Percentiles rank a stretch among this genome's conserved stretches.
These are phyloP conservation scores for Poeciliopsis gracilis DNA, from an alignment of 2,797 vertebrate species.

Conservation along the genomic window DNA sequence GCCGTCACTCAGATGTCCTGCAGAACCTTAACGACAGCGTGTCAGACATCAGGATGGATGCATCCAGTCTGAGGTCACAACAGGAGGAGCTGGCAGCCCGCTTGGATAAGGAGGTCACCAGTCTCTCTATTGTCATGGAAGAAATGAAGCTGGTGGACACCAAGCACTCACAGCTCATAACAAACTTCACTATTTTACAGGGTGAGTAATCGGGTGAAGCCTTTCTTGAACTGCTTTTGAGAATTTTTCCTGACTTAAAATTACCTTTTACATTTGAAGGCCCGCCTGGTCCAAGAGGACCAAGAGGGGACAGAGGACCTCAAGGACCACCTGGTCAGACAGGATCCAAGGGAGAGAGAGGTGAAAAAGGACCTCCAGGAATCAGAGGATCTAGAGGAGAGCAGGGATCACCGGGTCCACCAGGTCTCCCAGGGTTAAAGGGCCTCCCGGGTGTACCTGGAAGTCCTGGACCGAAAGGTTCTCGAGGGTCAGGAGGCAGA, in stretches of 20 bases:
- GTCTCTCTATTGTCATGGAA: conserved; percentile 93
- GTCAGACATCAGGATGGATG: conserved; percentile 85
- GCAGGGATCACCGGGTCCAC: conserved; percentile 84
- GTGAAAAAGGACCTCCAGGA: conserved; percentile 89
- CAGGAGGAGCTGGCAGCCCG: conserved; percentile 90
- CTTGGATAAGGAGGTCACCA: conserved; percentile 92
- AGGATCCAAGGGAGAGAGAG: conserved; percentile 92
- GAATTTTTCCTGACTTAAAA: background rate
- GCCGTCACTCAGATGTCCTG: conserved; percentile 89
- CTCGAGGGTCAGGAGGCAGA: conserved; percentile 92
- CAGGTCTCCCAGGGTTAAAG: conserved; percentile 88
- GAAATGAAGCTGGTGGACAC: conserved; percentile 98
- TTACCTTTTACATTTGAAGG: conserved; percentile 74
- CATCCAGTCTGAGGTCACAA: conserved; percentile 83
- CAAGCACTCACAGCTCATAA: conserved; percentile 95
- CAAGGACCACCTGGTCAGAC: conserved; percentile 84
- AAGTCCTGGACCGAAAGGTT: conserved; percentile 89
- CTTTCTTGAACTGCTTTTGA: background rate
- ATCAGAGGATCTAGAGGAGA: conserved; percentile 87
- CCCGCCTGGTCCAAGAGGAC: conserved; percentile 93
- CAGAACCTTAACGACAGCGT: conserved; percentile 87
- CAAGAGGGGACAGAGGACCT: conserved; percentile 91
- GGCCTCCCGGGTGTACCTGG: conserved; percentile 90
- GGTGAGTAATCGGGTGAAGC: conserved; percentile 75
- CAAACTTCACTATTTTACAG: conserved; percentile 96